Evolutionary conservation across 2,888 invertebrate species (phyloP), one percentile per base, ranked within the genome.

Genomic region (Phortica okadai): DNA sequence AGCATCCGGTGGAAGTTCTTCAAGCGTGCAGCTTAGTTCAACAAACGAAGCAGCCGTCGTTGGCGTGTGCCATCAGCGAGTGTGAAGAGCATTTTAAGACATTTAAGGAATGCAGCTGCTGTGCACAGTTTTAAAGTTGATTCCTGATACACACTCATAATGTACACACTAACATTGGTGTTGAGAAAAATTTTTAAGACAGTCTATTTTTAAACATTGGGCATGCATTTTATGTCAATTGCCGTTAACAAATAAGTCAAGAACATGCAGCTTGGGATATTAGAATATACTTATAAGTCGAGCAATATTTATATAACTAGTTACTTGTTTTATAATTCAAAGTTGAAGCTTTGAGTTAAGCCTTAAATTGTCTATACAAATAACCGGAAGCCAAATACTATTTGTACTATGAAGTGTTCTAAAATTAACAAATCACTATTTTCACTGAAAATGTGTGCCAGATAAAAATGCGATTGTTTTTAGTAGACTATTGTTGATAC

Each of bases 1-100:
- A 45, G 70, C 70, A 70, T 70, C 70, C 70, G 70, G 70, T 70
- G 54, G 33, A 54, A 70, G 54, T 70, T 54, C 44, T 54, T 70
- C 70, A 70, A 70, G 54, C 70, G 70, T 70, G 11, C n/a, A 66
- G 64, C 41, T 66, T 41, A 66, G 64, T 66, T 66, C 64, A 66
- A 33, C 33, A 66, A 66, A 66, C 64, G 64, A 41, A 59, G 59
- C 59, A 59, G 8, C 21, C 59, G 21, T 16, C 10, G 45, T 45
- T 33, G 41, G 42, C 10, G 66, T 7, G 33, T 33, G 33, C 33
- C 33, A 41, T 41, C 64, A 66, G 8, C 10, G 8, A 41, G 4
- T 41, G 33, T 41, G 10, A 66, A 64, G 8, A 50, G 33, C 14
- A 54, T 54, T n/a, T 54, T 21, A 70, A 70, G 70, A 66, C 6